Base-by-base conservation (phyloP, 2,113 vertebrate genomes). In the Eulemur rufifrons region DNA sequence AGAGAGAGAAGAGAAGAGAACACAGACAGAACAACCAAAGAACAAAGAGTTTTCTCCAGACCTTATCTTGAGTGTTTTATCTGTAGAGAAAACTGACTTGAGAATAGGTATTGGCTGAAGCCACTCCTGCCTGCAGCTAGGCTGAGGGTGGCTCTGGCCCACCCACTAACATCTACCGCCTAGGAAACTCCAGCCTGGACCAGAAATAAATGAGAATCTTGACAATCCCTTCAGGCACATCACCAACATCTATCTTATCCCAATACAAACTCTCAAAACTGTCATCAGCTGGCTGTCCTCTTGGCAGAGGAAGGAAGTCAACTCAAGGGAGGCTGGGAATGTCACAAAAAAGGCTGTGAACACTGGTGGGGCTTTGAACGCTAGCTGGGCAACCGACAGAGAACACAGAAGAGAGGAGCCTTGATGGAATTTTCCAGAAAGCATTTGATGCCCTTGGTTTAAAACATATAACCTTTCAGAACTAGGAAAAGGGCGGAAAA, bases 241-340 rank as follows among this genome's bases (percentile, higher is more conserved):
- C 59, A 15, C 8, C 32, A 18, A 47, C 34, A 10, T 42, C 42
- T 39, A 10, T 66, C 64, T 89, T 29, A 91, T 56, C 83, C 89
- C 94, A 56, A 18, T 5, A 52, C 54, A 73, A 54, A 37, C 25
- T 80, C 91, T 64, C 47, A 37, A 45, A 61, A 56, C 39, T 23
- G 2, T 39, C 21, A 47, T 6, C 9, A 21, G 50, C 84, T 52
- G 45, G 32, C 23, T 81, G 71, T 17, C 66, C 34, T 83, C 66
- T 42, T 52, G 63, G 69, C 34, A 54, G 64, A 86, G 50, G 95
- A 96, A 95, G 91, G 86, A 78, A 83, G 32, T 56, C 59, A 89
- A 71, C 50, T 47, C 87, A 47, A 81, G 37, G 73, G 45, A 78
- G 86, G 78, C 34, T 66, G 1, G 29, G 54, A 69, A 25, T 34